Conservation (phyloP, 2,888 invertebrate species). For the Ormyrus thymus region DNA sequence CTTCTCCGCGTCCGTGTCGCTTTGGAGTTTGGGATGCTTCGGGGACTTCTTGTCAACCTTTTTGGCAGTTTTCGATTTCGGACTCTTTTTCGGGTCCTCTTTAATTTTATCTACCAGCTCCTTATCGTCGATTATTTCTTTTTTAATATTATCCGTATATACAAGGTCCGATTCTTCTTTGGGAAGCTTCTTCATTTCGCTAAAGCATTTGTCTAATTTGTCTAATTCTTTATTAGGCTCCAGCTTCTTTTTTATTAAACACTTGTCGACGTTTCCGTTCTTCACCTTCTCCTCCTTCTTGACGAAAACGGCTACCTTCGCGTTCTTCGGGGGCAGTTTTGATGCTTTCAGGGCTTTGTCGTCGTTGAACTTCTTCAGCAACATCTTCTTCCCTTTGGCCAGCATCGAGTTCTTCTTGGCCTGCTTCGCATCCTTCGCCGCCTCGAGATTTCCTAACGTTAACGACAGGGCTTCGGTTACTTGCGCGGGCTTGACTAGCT, state of each 20-base stretch:
- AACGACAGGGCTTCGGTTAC: slow-evolving; percentile 12
- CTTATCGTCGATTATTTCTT: slow-evolving; percentile 67
- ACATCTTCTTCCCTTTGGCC: slow-evolving; percentile 64
- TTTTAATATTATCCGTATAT: slow-evolving; percentile 63
- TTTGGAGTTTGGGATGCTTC: slow-evolving; percentile 28
- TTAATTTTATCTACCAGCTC: slow-evolving; percentile 51
- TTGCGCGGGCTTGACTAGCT: slow-evolving; percentile 66
- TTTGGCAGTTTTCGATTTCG: slow-evolving; percentile 46
- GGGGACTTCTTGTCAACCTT: slow-evolving; percentile 34
- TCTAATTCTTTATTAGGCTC: slow-evolving; percentile 63
- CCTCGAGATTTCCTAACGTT: slow-evolving; percentile 7
- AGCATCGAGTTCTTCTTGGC: slow-evolving; percentile 61
- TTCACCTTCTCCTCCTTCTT: slow-evolving; percentile 68
- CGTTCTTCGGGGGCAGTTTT: slow-evolving; percentile 65
- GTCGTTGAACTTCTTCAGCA: slow-evolving; percentile 67
- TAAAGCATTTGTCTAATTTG: slow-evolving; percentile 62
- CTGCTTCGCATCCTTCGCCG: slow-evolving; percentile 57
- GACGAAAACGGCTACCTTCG: slow-evolving; percentile 61
- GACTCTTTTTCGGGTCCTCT: slow-evolving; percentile 63
- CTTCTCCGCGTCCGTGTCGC: slow-evolving; percentile 36
- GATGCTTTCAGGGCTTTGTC: slow-evolving; percentile 64
- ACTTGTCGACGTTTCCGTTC: slow-evolving; percentile 64
- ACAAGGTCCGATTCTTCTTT: slow-evolving; percentile 53
- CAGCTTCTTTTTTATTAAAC: slow-evolving; percentile 64
- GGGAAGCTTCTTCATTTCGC: slow-evolving; percentile 60